Evolutionary conservation across 2,797 vertebrate species (phyloP).

Genomic region (Serranus cabrilla): DNA sequence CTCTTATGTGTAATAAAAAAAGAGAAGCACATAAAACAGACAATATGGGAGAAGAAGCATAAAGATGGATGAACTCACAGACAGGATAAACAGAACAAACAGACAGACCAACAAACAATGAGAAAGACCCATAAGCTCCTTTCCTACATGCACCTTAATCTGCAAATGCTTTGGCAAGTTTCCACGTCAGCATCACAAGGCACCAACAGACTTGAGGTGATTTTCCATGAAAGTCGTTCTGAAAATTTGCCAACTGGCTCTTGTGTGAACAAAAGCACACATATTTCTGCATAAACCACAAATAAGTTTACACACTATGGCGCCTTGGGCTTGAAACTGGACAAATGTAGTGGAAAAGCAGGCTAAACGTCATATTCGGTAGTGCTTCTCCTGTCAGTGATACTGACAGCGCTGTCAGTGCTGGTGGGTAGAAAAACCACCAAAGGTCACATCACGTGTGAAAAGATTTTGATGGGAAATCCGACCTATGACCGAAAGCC

Average conservation of each 20-base stretch:
- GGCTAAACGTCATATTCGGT: conserved; percentile 1
- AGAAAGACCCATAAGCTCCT: conserved; percentile 48
- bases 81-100: conserved; percentile 47
- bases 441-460: conserved; percentile 30
- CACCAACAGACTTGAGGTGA: not conserved
- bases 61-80: conserved; percentile 46
- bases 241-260: conserved; percentile 38
- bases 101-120: conserved; percentile 34
- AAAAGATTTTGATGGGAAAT: conserved; percentile 21
- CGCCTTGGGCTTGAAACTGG: conserved; percentile 4
- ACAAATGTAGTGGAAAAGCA: not conserved
- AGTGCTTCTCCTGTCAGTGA: conserved; percentile 11
- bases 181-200: conserved; percentile 39
- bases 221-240: conserved; percentile 47
- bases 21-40: conserved; percentile 35
- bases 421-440: conserved; percentile 17
- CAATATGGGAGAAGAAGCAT: conserved; percentile 4
- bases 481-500: conserved; percentile 9
- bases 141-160: conserved; percentile 54
- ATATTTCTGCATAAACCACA: not conserved
- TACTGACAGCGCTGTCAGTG: conserved; percentile 13
- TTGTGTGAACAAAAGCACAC: conserved; percentile 9
- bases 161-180: conserved; percentile 53
- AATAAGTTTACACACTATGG: not conserved
- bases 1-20: conserved; percentile 17